A percentile compares a stretch with the other conserved stretches of the same genome.
phyloP scores from a whole-genome alignment of 2,797 vertebrate species.

The Sebastes vulpes region DNA sequence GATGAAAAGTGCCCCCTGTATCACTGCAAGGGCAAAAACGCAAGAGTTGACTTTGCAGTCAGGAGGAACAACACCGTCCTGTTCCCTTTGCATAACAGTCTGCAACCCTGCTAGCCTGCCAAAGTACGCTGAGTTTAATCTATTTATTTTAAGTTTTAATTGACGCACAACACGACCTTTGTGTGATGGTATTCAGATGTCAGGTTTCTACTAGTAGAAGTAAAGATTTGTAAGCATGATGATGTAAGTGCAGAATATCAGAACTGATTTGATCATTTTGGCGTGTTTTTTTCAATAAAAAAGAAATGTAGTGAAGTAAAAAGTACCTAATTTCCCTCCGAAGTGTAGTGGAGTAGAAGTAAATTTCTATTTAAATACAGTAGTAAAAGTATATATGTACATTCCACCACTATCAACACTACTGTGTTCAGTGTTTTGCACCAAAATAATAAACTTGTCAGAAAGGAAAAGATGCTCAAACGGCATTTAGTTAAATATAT shows the following conservation, averaged over 20 bases:
- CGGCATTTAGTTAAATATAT: neutral
- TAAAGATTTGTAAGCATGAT: too few relatives aligned
- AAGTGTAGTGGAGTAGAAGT: neutral
- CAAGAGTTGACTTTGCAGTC: conserved; percentile 22
- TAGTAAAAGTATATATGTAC: neutral
- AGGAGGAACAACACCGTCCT: neutral
- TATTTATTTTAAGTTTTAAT: neutral
- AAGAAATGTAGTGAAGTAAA: neutral
- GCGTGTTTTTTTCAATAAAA: too few relatives aligned
- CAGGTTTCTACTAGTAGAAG: too few relatives aligned
- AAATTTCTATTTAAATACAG: neutral
- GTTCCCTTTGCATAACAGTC: neutral
- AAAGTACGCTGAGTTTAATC: neutral
- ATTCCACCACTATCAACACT: neutral
- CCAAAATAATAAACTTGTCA: neutral
- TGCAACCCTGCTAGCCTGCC: neutral
- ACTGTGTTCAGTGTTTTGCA: neutral
- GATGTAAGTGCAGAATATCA: too few relatives aligned
- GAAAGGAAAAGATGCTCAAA: neutral
- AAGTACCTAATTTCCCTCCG: neutral
- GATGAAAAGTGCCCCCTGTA: conserved; percentile 1
- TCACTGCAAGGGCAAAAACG: neutral
- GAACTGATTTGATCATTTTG: too few relatives aligned
- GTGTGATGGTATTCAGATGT: neutral
- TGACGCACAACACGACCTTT: neutral